Evolutionary conservation across 2,888 invertebrate species (phyloP).

Genomic region (Mayetiola destructor): DNA sequence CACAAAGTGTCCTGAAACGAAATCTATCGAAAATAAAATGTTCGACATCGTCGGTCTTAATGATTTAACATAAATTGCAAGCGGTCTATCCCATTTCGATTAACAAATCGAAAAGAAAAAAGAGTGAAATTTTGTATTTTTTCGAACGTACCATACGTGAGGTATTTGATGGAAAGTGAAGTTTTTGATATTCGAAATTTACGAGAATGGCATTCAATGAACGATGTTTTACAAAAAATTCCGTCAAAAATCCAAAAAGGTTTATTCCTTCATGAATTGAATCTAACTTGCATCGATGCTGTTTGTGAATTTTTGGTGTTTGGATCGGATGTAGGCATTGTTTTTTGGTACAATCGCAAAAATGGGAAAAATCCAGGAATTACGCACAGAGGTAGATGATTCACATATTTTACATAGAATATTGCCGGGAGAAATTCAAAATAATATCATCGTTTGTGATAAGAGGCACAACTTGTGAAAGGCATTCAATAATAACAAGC

Average conservation of each 20-base stretch:
- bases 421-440: no score
- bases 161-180: conserved; percentile 10
- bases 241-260: conserved; percentile 61
- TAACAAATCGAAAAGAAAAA: no score
- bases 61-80: no score
- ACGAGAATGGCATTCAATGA: conserved; percentile 68
- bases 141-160: no score
- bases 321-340: conserved; percentile 71
- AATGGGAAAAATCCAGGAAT: conserved; percentile 59
- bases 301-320: conserved; percentile 66
- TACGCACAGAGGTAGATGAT: conserved; percentile 73
- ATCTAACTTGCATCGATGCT: conserved; percentile 70
- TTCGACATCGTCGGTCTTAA: no score
- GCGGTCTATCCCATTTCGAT: no score
- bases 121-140: no score
- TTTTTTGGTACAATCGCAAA: conserved; percentile 75
- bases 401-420: conserved; percentile 19
- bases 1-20: no score
- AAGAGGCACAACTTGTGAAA: no score
- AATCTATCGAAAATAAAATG: no score
- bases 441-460: no score
- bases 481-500: no score
- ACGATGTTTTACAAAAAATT: conserved; percentile 57
- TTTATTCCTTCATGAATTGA: conserved; percentile 57
- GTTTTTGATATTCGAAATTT: conserved; percentile 35